Evolutionary conservation across 2,888 invertebrate species (phyloP), one percentile per base, ranked within the genome.

Genomic region (Xiphydria camelus): DNA sequence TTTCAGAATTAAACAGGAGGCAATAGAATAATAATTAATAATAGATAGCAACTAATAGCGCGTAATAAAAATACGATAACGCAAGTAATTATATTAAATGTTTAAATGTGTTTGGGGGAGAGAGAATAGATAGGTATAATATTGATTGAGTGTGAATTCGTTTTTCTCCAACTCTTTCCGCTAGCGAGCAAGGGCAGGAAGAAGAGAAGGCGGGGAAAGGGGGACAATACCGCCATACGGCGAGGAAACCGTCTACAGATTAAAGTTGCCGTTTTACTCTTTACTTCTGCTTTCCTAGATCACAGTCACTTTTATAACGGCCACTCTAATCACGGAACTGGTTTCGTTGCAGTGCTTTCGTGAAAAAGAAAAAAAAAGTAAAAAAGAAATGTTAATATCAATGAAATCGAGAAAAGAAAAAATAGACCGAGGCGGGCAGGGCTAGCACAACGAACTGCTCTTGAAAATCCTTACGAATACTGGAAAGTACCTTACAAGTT

Each of bases 271-370:
- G 61, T 55, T 57, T 64, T 63, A 59, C 12, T 14, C 60, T 62
- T 66, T 64, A 66, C 61, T 64, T 65, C 61, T 61, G 61, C 53
- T 63, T 70, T 58, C 49, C 63, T 67, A 70, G 61, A 70, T 70
- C 70, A 70, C 70, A 70, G 70, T 70, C 70, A 65, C 59, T 60
- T 61, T 50, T 55, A 61, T 63, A 66, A 66, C 66, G 60, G 64
- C 66, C 66, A 54, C n/a, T n/a, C n/a, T n/a, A 61, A 56, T 64
- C 55, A 58, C 61, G 56, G 49, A 60, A 61, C 62, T 57, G 52
- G 52, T 67, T 67, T 66, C 62, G 59, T 64, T 66, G 62, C 62
- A 55, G 49, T n/a, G n/a, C n/a, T 57, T 52, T 49, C 31, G 26
- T 25, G 20, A 38, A 38, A 31, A 32, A 33, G 17, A 18, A 20